Conservation (phyloP, 2,797 vertebrate genomes). For the Simalia tracyae region DNA sequence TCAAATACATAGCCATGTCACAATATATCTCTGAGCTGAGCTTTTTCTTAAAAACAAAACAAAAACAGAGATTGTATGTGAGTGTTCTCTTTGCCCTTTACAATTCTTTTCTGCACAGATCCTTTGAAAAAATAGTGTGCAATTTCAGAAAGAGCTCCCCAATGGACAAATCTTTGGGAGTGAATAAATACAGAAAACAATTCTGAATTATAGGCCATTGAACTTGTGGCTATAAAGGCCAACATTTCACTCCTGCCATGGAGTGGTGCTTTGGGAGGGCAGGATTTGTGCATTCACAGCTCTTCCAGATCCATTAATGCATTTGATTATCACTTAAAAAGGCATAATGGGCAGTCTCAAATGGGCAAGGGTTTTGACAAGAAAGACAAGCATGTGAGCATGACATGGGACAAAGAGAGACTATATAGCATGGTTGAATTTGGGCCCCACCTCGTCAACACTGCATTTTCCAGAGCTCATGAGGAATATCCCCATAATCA, state of each 20-base stretch:
- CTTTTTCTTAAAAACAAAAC: constrained; percentile 57
- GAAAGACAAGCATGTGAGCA: neutral
- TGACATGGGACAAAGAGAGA: neutral
- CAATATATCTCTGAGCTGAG: constrained; percentile 75
- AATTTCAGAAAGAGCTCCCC: constrained; percentile 43
- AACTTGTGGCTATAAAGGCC: constrained; percentile 39
- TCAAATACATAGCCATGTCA: constrained; percentile 75
- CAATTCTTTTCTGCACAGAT: constrained; percentile 19
- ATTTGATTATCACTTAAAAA: neutral
- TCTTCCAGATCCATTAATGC: neutral
- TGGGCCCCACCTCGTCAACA: neutral
- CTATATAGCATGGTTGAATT: neutral
- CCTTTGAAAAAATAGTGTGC: constrained; percentile 54
- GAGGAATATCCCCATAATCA: neutral
- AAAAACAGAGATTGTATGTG: constrained; percentile 47
- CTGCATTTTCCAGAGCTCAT: constrained; percentile 7
- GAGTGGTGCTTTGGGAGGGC: neutral
- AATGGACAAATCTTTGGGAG: constrained; percentile 26
- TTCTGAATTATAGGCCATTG: constrained; percentile 35
- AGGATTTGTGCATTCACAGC: neutral
- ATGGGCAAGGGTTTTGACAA: constrained; percentile 12
- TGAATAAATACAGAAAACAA: constrained; percentile 42
- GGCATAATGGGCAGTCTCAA: constrained; percentile 3
- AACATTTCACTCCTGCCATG: constrained; percentile 16
- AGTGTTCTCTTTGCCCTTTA: constrained; percentile 51